A percentile compares a stretch with the other conserved stretches of the same genome.
phyloP scores from a whole-genome alignment of 2,113 vertebrate genomes.

The Sterrhoptilus dennistouni region DNA sequence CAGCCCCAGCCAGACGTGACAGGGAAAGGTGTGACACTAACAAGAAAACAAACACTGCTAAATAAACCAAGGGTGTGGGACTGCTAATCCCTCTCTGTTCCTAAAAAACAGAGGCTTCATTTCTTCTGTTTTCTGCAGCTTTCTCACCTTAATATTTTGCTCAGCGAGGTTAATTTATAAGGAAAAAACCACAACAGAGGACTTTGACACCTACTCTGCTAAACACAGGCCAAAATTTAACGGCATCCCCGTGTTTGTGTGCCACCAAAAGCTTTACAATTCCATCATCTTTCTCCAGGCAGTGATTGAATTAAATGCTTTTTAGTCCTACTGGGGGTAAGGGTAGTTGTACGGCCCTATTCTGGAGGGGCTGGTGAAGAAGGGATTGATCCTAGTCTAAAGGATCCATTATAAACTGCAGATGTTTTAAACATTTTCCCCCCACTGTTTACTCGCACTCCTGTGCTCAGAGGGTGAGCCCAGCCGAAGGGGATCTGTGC shows the following conservation, averaged over 20 bases:
- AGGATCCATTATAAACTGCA: neutral
- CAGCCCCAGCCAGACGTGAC: rapidly evolving
- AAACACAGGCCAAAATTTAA: neutral
- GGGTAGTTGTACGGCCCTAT: rapidly evolving
- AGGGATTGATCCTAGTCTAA: too few species aligned
- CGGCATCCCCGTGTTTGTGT: neutral
- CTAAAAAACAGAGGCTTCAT: neutral
- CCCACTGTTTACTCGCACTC: rapidly evolving
- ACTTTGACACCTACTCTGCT: neutral
- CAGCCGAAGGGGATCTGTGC: neutral
- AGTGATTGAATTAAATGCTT: neutral
- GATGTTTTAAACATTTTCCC: neutral
- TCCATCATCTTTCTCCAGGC: neutral
- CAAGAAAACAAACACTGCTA: neutral
- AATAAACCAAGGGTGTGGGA: neutral
- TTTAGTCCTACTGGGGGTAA: too few species aligned
- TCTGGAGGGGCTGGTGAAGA: neutral
- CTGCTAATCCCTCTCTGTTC: neutral
- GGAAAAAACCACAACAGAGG: neutral
- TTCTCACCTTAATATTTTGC: neutral
- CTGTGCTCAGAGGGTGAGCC: neutral
- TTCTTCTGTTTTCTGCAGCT: neutral
- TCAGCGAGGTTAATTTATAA: neutral
- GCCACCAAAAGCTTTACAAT: neutral
- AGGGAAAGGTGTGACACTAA: neutral